A percentile compares a stretch with the other conserved stretches of the same genome.
Conservation (phyloP, 1,140 invertebrate species). For the Whitmania pigra region DNA sequence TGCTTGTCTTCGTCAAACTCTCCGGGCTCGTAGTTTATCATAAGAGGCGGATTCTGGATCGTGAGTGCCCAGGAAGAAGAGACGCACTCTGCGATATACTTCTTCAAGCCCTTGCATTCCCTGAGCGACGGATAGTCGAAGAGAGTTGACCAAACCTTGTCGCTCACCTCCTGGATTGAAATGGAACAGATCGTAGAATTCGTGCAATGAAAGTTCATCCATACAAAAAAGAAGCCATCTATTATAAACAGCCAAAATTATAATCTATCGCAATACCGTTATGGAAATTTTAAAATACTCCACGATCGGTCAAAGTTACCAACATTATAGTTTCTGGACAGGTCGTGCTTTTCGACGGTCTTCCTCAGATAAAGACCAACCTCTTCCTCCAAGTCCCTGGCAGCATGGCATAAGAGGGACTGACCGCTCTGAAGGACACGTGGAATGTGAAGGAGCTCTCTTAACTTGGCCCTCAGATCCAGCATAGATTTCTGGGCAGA, state of each 20-base stretch:
- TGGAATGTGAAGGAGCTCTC: slow-evolving; percentile 46
- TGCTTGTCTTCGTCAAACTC: slow-evolving; percentile 51
- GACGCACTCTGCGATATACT: slow-evolving; percentile 54
- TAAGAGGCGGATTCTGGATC: slow-evolving; percentile 45
- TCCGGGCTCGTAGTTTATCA: slow-evolving; percentile 49
- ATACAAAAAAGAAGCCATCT: too few relatives aligned
- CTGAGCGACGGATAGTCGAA: slow-evolving; percentile 63
- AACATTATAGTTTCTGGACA: slow-evolving; percentile 49
- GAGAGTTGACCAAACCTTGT: slow-evolving; percentile 55
- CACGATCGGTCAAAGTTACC: background rate
- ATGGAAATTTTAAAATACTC: background rate
- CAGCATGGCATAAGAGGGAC: slow-evolving; percentile 21
- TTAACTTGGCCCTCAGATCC: slow-evolving; percentile 46
- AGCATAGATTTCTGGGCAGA: slow-evolving; percentile 46
- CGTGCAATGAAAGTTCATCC: too few relatives aligned
- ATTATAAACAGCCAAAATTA: too few relatives aligned
- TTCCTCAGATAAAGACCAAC: slow-evolving; percentile 46
- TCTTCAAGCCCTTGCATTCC: slow-evolving; percentile 49
- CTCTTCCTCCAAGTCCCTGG: slow-evolving; percentile 45
- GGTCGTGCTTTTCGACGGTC: slow-evolving; percentile 48
- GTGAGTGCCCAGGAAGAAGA: slow-evolving; percentile 51
- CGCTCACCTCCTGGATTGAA: slow-evolving; percentile 49
- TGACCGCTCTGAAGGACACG: slow-evolving; percentile 23
- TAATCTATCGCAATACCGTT: background rate
- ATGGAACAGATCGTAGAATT: background rate